Percentiles rank a stretch among this genome's conserved stretches.
phyloP scores from a whole-genome alignment of 2,113 vertebrate genomes.

The Mirza zaza region DNA sequence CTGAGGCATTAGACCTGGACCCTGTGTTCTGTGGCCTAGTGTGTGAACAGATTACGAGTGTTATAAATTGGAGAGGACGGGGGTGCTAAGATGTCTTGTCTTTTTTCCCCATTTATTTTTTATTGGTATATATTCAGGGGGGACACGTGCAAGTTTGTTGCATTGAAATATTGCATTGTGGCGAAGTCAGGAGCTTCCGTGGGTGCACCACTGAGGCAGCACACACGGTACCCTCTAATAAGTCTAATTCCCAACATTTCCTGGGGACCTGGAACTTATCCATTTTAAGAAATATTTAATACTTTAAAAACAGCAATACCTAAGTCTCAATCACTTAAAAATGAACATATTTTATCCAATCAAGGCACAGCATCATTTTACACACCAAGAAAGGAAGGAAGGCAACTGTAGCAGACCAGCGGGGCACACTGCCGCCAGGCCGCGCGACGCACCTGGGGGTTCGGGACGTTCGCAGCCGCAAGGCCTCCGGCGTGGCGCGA shows the following conservation, averaged over 20 bases:
- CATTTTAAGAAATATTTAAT: background rate
- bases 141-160: too few species aligned
- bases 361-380: background rate
- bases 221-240: background rate
- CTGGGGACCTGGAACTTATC: background rate
- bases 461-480: background rate
- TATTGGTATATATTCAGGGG: too few species aligned
- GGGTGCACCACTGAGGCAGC: too few species aligned
- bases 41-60: background rate
- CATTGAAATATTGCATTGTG: too few species aligned
- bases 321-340: background rate
- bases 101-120: background rate
- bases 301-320: background rate
- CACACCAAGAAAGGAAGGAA: background rate
- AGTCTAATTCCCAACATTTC: background rate
- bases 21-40: background rate
- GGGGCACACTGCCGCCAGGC: fast-evolving
- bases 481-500: background rate
- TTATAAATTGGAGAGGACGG: background rate
- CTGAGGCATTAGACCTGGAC: background rate
- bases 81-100: background rate
- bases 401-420: fast-evolving
- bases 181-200: too few species aligned
- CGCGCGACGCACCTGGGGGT: background rate
- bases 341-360: background rate